Evolutionary conservation across 2,797 vertebrate species (phyloP), one percentile per base, ranked within the genome.

Genomic region (Moxostoma hubbsi): DNA sequence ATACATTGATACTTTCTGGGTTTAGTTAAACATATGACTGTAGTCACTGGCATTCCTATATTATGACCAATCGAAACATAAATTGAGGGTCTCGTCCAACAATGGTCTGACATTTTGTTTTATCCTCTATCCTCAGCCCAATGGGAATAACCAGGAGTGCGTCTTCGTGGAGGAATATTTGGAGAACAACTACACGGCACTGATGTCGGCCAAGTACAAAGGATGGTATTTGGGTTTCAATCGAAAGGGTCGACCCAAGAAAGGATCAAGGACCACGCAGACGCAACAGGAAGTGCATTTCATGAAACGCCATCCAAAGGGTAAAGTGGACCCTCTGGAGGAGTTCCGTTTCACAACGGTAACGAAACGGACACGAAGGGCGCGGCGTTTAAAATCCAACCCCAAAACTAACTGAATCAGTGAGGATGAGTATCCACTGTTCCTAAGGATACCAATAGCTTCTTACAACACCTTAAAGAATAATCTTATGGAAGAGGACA

Each of bases 201-300:
- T 95, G 0, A 92, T 94, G 82, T 95, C 94, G 7, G 94, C 94
- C 85, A 93, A 93, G 88, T 94, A 94, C 90, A 93, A 92, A 89
- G 94, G 93, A 83, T 95, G 94, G 94, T 95, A 95, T 91, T 92
- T 95, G 8, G 94, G 94, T 80, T 95, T 95, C 89, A 95, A 95
- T 87, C 88, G 94, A 77, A 94, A 93, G 81, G 94, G 95, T 2
- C 89, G 90, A 85, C 94, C 95, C 73, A 94, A 94, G 81, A 94
- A 94, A 84, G 94, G 94, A 72, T 93, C 93, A 2, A 91, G 88
- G 84, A 95, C 94, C 83, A 91, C 91, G 43, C 94, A 95, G 87
- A 88, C 92, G 47, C 94, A 95, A 81, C 93, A 94, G 89, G 94
- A 95, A 89, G 94, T 94, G 79, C 94, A 95, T 88, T 95, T 95